Evolutionary conservation across 1,140 invertebrate genomes (phyloP).

Genomic region (Danaus plexippus): DNA sequence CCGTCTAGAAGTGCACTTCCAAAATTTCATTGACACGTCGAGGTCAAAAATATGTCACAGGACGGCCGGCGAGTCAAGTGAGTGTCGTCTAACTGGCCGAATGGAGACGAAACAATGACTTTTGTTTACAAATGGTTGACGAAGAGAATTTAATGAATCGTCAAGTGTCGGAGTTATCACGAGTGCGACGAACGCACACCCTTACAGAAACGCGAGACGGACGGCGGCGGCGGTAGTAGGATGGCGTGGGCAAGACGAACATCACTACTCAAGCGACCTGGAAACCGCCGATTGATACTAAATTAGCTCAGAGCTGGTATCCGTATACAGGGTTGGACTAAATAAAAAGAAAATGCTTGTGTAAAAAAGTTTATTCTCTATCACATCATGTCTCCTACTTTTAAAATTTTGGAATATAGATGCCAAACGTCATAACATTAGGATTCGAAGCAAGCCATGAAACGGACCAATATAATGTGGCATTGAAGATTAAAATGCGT

Average conservation of each 20-base stretch:
- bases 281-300: conserved; percentile 15
- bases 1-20: conserved; percentile 49
- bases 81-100: conserved; percentile 59
- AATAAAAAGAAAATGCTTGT: conserved; percentile 36
- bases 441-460: conserved; percentile 47
- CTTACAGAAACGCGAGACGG: conserved; percentile 20
- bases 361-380: conserved; percentile 70
- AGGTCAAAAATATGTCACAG: conserved; percentile 40
- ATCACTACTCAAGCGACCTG: conserved; percentile 29
- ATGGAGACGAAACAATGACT: conserved; percentile 62
- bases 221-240: conserved; percentile 46
- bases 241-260: conserved; percentile 55
- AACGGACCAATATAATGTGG: not conserved
- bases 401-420: conserved; percentile 61
- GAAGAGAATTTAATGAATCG: conserved; percentile 56
- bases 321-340: not conserved
- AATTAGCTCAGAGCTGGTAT: not conserved
- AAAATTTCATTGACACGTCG: conserved; percentile 53
- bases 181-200: conserved; percentile 44
- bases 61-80: conserved; percentile 46
- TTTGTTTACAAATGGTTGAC: conserved; percentile 66
- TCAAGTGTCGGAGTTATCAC: conserved; percentile 40
- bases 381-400: conserved; percentile 66
- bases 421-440: conserved; percentile 55
- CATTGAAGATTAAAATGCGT: no score